A percentile compares a stretch with the other conserved stretches of the same genome.
Evolutionary conservation across 2,888 invertebrate genomes (phyloP).

Genomic region (Tenthredo mesomela): DNA sequence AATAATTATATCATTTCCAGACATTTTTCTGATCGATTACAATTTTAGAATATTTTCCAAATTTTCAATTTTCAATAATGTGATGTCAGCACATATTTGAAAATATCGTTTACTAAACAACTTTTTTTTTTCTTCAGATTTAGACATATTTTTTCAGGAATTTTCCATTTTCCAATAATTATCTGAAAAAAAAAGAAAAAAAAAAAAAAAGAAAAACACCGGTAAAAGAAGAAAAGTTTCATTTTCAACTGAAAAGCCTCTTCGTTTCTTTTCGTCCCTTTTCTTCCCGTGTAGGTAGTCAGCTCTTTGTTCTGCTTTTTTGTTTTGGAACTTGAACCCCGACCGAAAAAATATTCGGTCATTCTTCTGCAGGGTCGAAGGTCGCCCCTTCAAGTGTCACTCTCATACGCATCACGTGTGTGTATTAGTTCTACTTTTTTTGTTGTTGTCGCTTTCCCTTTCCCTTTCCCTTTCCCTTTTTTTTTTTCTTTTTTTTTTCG

Average conservation of each 20-base stretch:
- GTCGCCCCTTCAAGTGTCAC: not conserved
- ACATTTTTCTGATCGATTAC: too few relatives aligned
- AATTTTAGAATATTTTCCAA: too few relatives aligned
- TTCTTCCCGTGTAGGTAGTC: slow-evolving; percentile 2
- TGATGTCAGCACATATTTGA: too few relatives aligned
- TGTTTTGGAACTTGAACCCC: slow-evolving; percentile 5
- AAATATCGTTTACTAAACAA: too few relatives aligned
- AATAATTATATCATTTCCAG: not conserved
- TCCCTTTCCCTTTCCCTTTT: too few relatives aligned
- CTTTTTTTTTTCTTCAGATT: too few relatives aligned
- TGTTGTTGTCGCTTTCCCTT: not conserved
- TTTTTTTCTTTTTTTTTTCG: too few relatives aligned
- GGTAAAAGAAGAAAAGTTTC: slow-evolving; percentile 1
- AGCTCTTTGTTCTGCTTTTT: slow-evolving; percentile 51
- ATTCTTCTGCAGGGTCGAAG: not conserved
- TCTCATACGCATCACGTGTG: not conserved
- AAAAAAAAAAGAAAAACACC: not conserved
- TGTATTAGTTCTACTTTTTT: not conserved
- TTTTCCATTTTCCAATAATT: too few relatives aligned
- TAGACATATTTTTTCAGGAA: too few relatives aligned
- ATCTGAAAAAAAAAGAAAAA: not conserved
- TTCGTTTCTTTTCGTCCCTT: slow-evolving; percentile 43
- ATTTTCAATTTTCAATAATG: too few relatives aligned
- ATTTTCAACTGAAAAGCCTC: slow-evolving; percentile 21
- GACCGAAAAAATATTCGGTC: not conserved